phyloP scores from a whole-genome alignment of 2,797 vertebrate species.

The Sciaenops ocellatus region DNA sequence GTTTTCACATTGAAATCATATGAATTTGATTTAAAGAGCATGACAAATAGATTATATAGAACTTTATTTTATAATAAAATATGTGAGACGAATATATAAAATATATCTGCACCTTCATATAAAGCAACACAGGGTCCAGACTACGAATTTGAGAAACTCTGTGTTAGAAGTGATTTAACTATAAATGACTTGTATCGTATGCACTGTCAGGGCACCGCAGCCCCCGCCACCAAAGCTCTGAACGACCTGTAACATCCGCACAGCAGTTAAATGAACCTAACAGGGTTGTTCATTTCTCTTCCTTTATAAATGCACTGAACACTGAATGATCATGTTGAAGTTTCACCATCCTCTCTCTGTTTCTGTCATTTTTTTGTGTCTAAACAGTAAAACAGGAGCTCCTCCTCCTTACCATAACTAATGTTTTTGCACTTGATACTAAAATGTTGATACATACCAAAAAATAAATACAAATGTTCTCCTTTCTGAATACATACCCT shows the following conservation, averaged over 20 bases:
- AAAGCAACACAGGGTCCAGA: slow-evolving; percentile 8
- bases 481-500: slow-evolving; percentile 38
- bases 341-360: slow-evolving; percentile 2
- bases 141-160: slow-evolving; percentile 18
- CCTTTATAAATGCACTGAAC: slow-evolving; percentile 39
- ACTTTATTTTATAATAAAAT: slow-evolving; percentile 40
- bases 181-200: slow-evolving; percentile 18
- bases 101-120: slow-evolving; percentile 28
- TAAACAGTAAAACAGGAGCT: slow-evolving; percentile 17
- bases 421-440: slow-evolving; percentile 53
- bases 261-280: slow-evolving; percentile 26
- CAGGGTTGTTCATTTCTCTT: slow-evolving; percentile 20
- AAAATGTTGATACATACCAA: slow-evolving; percentile 48
- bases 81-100: slow-evolving; percentile 13
- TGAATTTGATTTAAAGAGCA: slow-evolving; percentile 17
- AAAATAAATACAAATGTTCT: slow-evolving; percentile 25
- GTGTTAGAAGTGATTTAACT: slow-evolving; percentile 17
- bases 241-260: slow-evolving; percentile 23
- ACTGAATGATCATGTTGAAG: background rate
- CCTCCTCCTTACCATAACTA: slow-evolving; percentile 15
- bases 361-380: slow-evolving; percentile 13
- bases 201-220: slow-evolving; percentile 11
- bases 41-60: slow-evolving; percentile 16
- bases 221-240: slow-evolving; percentile 36
- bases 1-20: slow-evolving; percentile 18